phyloP scores from a whole-genome alignment of 2,113 vertebrate species.

The Drymodes brunneopygia region DNA sequence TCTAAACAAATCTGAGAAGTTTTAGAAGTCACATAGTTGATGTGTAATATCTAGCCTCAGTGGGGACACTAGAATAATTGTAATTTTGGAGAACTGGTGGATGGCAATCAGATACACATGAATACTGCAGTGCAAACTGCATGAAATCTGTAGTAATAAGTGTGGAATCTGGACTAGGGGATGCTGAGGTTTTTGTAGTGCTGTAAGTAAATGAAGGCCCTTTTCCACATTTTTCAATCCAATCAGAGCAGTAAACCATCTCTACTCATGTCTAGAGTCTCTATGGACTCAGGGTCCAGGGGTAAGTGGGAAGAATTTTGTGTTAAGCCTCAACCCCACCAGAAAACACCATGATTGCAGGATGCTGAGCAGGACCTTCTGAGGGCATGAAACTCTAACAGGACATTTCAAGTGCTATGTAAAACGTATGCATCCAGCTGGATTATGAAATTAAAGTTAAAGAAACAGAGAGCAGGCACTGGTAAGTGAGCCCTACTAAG shows the following conservation, averaged over 20 bases:
- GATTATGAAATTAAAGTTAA: background rate
- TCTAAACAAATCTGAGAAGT: background rate
- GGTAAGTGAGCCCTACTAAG: background rate
- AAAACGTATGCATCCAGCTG: background rate
- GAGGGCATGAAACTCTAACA: background rate
- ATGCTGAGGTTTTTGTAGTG: background rate
- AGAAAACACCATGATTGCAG: background rate
- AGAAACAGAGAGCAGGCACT: background rate
- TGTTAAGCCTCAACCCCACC: background rate
- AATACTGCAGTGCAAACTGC: background rate
- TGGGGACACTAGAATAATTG: background rate
- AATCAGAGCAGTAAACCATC: background rate
- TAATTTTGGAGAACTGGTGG: background rate
- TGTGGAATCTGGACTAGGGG: background rate
- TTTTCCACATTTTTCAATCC: background rate
- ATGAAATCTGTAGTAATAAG: background rate
- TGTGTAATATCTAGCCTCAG: background rate
- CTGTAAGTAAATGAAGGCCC: background rate
- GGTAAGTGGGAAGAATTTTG: background rate
- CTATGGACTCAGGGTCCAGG: background rate
- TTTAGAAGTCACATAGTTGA: background rate
- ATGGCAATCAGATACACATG: background rate
- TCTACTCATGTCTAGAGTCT: background rate
- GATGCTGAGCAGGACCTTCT: background rate
- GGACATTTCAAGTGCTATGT: background rate